Evolutionary conservation across 2,113 vertebrate genomes (phyloP), one percentile per base, ranked within the genome.

Genomic region (Ceyx cyanopectus): DNA sequence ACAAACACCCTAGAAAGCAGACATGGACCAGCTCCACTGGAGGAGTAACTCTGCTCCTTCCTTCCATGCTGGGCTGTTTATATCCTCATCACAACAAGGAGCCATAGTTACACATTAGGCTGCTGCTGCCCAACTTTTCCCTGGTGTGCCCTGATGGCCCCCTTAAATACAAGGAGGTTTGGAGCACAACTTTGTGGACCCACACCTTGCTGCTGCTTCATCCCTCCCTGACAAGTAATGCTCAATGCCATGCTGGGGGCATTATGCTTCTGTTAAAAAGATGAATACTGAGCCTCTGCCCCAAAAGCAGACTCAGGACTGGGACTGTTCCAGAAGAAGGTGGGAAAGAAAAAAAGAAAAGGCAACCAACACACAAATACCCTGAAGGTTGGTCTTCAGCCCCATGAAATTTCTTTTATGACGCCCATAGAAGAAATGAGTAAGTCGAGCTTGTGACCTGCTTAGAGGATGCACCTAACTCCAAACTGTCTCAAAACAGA

Each of bases 1-100:
- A 96, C 77, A 96, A 94, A 93, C 93, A 96, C 76, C 83, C 66
- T 94, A 70, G 93, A 94, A 90, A 94, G 94, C 76, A 83, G 93
- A 90, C 92, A 3, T 53, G 82, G 93, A 94, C 87, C 70, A 94
- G 93, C 93, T 94, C 82, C 90, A 67, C 93, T 90, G 90, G 89
- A 87, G 94, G 78, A 94, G 93, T 90, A 77, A 63, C 90, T 94
- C 84, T n/a, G 60, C 65, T 88, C 73, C 67, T 92, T 70, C 32
- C 1, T 92, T 70, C 32, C 1, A 87, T 72, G 68, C 24, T 26
- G 46, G 16, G 61, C 75, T 82, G 30, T 70, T 90, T 87, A 7
- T 66, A 89, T 16, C 82, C 50, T 7, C 84, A 14, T 10, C 67
- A 7, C 5, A 61, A 65, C 73, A 60, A 70, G 34, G 65, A 95